Base-by-base conservation (phyloP, 1,140 invertebrate genomes). In the Cyphomyrmex costatus region DNA sequence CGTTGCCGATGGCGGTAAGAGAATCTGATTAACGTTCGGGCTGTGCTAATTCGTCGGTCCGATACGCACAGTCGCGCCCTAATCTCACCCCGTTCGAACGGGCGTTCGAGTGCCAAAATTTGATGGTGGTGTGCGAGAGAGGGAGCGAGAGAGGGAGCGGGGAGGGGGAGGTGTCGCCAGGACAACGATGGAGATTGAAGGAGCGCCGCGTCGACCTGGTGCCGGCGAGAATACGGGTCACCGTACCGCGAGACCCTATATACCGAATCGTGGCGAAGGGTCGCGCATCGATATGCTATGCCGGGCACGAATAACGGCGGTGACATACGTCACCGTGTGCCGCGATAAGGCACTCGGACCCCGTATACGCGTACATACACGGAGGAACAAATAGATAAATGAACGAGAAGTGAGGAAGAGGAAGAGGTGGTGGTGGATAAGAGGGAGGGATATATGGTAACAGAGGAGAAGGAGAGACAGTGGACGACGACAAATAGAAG, bases 221-320 rank as follows among this genome's bases (percentile, higher is more conserved):
- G 66, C 19, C 79, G 68, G 71, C 51, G 86, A 36, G 53, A 86
- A 87, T 87, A 74, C 86, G 51, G 86, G 86, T 87, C 86, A 87
- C 86, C 86, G 68, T 71, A 83, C 85, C 61, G 76, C 60, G 77
- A 65, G 14, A 79, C 24, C 53, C 60, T 51, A 60, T 36, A 36
- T 66, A 53, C 79, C 86, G 80, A 83, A 84, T 71, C 36, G 46
- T 24, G n/a, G 36, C 24, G 53, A 51, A 30, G 49, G 46, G 73
- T 73, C 68, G 82, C 58, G 33, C 84, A 61, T 56, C 78, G 80
- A 80, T 80, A 83, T 30, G 56, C 19, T 53, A 42, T 46, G 78
- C 58, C 42, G 27, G 70, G 27, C 24, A 56, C 78, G 65, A 42
- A 2, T 63, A 49, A 33, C 56, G 53, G 14, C 27, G 53, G 14